Evolutionary conservation across 2,888 invertebrate species (phyloP).

Genomic region (Tenthredo notha): DNA sequence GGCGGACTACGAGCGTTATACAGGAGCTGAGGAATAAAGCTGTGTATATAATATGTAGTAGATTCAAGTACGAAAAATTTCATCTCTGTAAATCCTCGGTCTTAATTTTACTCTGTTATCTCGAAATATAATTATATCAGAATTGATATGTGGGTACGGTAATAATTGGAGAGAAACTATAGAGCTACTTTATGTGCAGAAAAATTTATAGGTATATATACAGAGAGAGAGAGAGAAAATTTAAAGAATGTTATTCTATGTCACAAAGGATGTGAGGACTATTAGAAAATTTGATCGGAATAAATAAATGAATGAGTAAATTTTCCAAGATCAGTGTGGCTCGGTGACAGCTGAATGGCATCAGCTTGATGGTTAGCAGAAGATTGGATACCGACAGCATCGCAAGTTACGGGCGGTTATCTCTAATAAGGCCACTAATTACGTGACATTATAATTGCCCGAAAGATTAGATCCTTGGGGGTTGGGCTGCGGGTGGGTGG

Average conservation of each 20-base stretch:
- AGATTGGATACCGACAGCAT: slow-evolving; percentile 53
- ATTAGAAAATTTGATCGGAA: neutral
- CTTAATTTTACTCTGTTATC: neutral
- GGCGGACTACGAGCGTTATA: slow-evolving; percentile 1
- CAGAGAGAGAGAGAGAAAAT: too few species aligned
- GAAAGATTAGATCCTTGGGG: slow-evolving; percentile 71
- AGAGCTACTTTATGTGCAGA: neutral
- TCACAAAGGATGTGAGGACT: neutral
- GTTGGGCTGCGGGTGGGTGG: slow-evolving; percentile 62
- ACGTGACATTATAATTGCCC: slow-evolving; percentile 71
- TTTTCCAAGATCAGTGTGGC: neutral
- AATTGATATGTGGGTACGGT: neutral
- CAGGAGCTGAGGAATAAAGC: neutral
- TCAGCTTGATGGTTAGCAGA: slow-evolving; percentile 37
- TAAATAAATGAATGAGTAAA: neutral
- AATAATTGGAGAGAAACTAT: neutral
- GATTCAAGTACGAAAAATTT: slow-evolving; percentile 7
- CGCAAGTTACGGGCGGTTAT: slow-evolving; percentile 51
- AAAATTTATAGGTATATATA: neutral
- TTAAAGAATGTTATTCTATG: neutral
- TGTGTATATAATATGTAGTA: neutral
- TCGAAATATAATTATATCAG: neutral
- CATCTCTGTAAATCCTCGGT: slow-evolving; percentile 5
- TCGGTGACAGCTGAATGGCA: slow-evolving; percentile 13
- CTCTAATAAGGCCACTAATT: slow-evolving; percentile 63